Evolutionary conservation across 2,888 invertebrate genomes (phyloP), one percentile per base, ranked within the genome.

Genomic region (Ennomos fuscantarius): DNA sequence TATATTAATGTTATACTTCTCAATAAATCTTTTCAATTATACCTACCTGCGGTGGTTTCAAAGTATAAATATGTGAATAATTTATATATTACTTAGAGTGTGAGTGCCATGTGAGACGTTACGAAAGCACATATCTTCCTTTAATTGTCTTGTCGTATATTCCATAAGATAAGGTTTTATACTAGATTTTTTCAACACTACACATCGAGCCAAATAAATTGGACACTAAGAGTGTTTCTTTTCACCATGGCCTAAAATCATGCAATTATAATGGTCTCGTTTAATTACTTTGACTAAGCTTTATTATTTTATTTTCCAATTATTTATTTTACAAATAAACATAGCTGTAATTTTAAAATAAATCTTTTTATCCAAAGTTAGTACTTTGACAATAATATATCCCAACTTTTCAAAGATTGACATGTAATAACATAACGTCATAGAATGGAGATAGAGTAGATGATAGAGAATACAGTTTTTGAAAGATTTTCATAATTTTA

Each of bases 31-130:
- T 31, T 12, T 33, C 12, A 31, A n/a, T 31, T 31, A 39, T 13
- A 11, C 11, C 32, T 32, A 31, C 8, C 11, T 42, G n/a, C 11
- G 9, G n/a, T 42, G 8, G n/a, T 11, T 41, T 32, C 1, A 32
- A 11, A 11, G 10, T 41, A 31, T 41, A 24, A 31, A 31, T n/a
- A 8, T 12, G 1, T 44, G 31, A 10, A 12, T 44, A 34, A 33
- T 44, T n/a, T 41, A 33, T 9, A 34, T 34, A 9, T 34, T 10
- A 33, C 34, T 53, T 48, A 39, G 15, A 49, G 56, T 52, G 50
- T 45, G 61, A 52, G 64, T 66, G 76, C 74, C 75, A 76, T 72
- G 59, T 65, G 68, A 64, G 61, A 65, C 66, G 62, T 62, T 62
- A 52, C 55, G 57, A 63, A 58, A 50, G 42, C 42, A 68, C 68